Evolutionary conservation across 2,888 invertebrate genomes (phyloP).

Genomic region (Zootermopsis nevadensis): DNA sequence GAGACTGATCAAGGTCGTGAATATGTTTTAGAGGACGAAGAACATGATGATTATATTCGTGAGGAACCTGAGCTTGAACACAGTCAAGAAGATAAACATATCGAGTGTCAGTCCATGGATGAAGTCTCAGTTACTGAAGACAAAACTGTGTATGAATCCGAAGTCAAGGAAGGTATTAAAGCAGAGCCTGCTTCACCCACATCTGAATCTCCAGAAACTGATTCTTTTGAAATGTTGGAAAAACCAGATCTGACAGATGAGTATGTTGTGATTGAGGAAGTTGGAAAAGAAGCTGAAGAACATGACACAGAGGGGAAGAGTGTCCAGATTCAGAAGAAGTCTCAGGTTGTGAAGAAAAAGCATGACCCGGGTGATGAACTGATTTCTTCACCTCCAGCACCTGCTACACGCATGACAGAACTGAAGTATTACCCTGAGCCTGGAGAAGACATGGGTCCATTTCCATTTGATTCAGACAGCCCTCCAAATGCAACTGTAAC

Average conservation of each 20-base stretch:
- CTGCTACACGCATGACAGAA: constrained; percentile 66
- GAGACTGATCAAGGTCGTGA: constrained; percentile 72
- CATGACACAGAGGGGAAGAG: constrained; percentile 86
- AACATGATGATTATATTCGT: constrained; percentile 59
- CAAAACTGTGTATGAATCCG: constrained; percentile 65
- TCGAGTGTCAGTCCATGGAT: constrained; percentile 62
- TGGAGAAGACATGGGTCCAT: constrained; percentile 71
- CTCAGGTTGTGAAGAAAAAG: constrained; percentile 69
- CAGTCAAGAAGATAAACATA: constrained; percentile 55
- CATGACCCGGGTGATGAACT: constrained; percentile 78
- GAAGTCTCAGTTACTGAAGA: constrained; percentile 72
- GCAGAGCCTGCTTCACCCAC: constrained; percentile 63
- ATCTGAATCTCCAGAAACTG: constrained; percentile 59
- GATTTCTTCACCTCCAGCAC: constrained; percentile 75
- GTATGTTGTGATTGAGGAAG: constrained; percentile 89
- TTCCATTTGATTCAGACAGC: constrained; percentile 75
- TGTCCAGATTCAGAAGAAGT: constrained; percentile 70
- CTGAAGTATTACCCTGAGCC: constrained; percentile 64
- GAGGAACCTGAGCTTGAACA: constrained; percentile 59
- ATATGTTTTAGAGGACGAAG: constrained; percentile 66
- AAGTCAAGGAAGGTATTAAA: constrained; percentile 62
- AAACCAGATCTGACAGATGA: constrained; percentile 89
- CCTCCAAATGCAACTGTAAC: constrained; percentile 61
- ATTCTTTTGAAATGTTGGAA: constrained; percentile 89
- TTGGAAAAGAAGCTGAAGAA: constrained; percentile 87